Evolutionary conservation across 2,888 invertebrate species (phyloP).

Genomic region (Achlya flavicornis): DNA sequence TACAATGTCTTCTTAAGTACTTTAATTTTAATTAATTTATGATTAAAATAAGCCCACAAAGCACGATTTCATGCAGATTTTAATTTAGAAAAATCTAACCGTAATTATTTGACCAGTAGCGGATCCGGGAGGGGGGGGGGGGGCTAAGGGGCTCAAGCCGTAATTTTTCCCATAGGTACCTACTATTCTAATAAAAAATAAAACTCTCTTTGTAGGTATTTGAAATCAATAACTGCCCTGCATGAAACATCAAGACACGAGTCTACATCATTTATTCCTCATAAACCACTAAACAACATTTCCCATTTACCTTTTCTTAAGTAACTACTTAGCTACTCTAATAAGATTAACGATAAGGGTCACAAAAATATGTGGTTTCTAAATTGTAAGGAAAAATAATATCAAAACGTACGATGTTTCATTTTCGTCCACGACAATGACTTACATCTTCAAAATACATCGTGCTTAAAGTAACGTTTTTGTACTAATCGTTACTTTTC

Average conservation of each 20-base stretch:
- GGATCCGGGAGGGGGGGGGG: too few species aligned
- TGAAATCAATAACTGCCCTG: background rate
- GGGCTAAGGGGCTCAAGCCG: too few species aligned
- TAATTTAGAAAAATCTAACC: too few species aligned
- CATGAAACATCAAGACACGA: background rate
- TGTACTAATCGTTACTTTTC: too few species aligned
- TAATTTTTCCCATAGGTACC: too few species aligned
- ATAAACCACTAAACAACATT: background rate
- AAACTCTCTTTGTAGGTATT: too few species aligned
- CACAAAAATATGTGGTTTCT: constrained; percentile 17
- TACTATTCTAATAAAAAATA: too few species aligned
- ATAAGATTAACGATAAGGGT: constrained; percentile 37
- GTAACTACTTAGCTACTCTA: constrained; percentile 20
- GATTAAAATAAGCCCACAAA: too few species aligned
- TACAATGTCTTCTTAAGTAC: background rate
- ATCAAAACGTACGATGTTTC: constrained; percentile 12
- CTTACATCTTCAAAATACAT: too few species aligned
- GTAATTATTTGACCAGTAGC: too few species aligned
- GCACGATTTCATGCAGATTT: background rate
- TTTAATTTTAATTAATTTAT: background rate
- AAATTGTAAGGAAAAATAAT: constrained; percentile 35
- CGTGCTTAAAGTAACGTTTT: too few species aligned
- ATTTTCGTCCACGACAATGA: too few species aligned
- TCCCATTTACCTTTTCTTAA: background rate
- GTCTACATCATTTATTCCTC: background rate